A percentile compares a stretch with the other conserved stretches of the same genome.
phyloP scores from a whole-genome alignment of 2,113 vertebrate species.

The Zosterops japonicus region DNA sequence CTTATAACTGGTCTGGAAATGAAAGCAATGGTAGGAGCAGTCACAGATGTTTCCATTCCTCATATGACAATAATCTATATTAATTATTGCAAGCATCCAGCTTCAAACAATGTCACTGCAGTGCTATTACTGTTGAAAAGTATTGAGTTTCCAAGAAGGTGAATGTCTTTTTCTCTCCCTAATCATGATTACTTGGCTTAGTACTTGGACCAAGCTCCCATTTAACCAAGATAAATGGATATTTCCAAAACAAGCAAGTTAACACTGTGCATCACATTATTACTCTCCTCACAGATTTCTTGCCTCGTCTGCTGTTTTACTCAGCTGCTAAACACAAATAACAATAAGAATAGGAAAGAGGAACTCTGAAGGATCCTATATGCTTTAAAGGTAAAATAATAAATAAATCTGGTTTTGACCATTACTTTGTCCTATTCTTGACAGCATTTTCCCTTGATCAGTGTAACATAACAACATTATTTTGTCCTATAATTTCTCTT shows the following conservation, averaged over 20 bases:
- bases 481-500: not conserved
- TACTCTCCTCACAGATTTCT: slow-evolving; percentile 24
- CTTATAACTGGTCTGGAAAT: not conserved
- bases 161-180: slow-evolving; percentile 44
- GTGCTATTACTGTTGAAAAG: slow-evolving; percentile 14
- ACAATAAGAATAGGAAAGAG: not conserved
- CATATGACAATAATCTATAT: slow-evolving; percentile 24
- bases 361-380: not conserved
- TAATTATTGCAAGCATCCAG: slow-evolving; percentile 34
- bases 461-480: not conserved
- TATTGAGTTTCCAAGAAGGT: slow-evolving; percentile 31
- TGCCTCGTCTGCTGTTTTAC: not conserved
- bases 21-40: not conserved
- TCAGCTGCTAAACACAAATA: not conserved
- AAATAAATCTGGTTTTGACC: not conserved
- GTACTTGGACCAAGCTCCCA: slow-evolving; percentile 12
- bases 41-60: not conserved
- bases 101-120: slow-evolving; percentile 7
- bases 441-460: not conserved
- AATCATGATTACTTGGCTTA: slow-evolving; percentile 58
- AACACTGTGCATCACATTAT: not conserved
- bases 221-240: slow-evolving; percentile 44
- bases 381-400: not conserved
- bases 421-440: not conserved
- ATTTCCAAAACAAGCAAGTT: slow-evolving; percentile 25